Evolutionary conservation across 2,797 vertebrate genomes (phyloP).

Genomic region (Macroramphosus scolopax): DNA sequence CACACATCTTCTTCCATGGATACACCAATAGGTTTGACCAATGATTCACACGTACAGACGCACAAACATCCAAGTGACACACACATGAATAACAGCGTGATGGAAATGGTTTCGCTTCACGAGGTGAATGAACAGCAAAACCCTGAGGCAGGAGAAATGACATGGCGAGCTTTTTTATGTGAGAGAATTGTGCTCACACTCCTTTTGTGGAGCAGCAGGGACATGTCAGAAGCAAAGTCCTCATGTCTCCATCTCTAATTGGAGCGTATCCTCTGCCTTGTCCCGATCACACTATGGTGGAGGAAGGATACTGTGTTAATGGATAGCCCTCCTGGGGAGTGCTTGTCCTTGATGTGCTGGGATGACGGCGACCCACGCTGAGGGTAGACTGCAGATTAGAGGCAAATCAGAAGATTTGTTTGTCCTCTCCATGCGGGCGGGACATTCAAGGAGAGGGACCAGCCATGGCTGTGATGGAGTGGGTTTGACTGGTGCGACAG

Average conservation of each 20-base stretch:
- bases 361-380: constrained; percentile 50
- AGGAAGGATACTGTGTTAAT: constrained; percentile 64
- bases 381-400: constrained; percentile 71
- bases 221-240: constrained; percentile 65
- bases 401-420: constrained; percentile 72
- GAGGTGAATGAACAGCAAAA: constrained; percentile 53
- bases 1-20: constrained; percentile 13
- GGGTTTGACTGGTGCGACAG: constrained; percentile 55
- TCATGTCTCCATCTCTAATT: constrained; percentile 68
- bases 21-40: constrained; percentile 33
- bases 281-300: constrained; percentile 48
- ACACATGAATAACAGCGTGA: constrained; percentile 51
- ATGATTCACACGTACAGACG: constrained; percentile 27
- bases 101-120: constrained; percentile 58
- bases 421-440: constrained; percentile 60
- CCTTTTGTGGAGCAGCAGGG: constrained; percentile 58
- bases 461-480: constrained; percentile 61
- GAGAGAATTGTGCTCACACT: constrained; percentile 49
- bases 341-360: constrained; percentile 68
- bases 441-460: constrained; percentile 63
- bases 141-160: constrained; percentile 37
- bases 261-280: constrained; percentile 61
- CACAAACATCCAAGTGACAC: constrained; percentile 23
- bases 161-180: constrained; percentile 22
- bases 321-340: constrained; percentile 55